Percentiles rank a stretch among this genome's conserved stretches.
Evolutionary conservation across 2,797 vertebrate species (phyloP).

Genomic region (Cynopterus sphinx): DNA sequence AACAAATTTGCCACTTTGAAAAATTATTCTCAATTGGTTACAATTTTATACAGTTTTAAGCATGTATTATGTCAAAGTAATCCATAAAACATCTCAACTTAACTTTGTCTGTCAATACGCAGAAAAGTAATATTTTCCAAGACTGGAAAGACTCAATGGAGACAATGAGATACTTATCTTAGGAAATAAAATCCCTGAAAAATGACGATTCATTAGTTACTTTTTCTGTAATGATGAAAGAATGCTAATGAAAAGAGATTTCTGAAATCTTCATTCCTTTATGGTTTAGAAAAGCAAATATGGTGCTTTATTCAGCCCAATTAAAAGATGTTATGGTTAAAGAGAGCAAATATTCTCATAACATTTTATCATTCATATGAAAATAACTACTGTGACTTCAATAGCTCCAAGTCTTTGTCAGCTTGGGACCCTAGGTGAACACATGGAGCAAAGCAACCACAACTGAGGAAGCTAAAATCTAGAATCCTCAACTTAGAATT

Average conservation of each 20-base stretch:
- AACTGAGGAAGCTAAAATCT: neutral
- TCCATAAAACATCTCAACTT: neutral
- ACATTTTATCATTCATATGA: neutral
- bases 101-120: neutral
- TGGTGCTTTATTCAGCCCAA: accelerated
- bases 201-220: neutral
- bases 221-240: neutral
- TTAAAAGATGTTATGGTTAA: neutral
- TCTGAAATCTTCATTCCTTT: neutral
- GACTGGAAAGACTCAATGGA: neutral
- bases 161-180: neutral
- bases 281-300: neutral
- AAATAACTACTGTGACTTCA: neutral
- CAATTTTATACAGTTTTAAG: neutral
- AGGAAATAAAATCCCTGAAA: neutral
- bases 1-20: neutral
- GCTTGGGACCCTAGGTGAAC: accelerated
- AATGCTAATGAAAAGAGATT: neutral
- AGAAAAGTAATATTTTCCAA: neutral
- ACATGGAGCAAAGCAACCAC: neutral
- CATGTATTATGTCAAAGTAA: neutral
- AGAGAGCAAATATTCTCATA: neutral
- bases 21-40: neutral
- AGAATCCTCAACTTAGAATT: neutral
- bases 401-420: neutral